phyloP scores from a whole-genome alignment of 53 echinoderm and acorn worm species.

The Holothuria scabra region DNA sequence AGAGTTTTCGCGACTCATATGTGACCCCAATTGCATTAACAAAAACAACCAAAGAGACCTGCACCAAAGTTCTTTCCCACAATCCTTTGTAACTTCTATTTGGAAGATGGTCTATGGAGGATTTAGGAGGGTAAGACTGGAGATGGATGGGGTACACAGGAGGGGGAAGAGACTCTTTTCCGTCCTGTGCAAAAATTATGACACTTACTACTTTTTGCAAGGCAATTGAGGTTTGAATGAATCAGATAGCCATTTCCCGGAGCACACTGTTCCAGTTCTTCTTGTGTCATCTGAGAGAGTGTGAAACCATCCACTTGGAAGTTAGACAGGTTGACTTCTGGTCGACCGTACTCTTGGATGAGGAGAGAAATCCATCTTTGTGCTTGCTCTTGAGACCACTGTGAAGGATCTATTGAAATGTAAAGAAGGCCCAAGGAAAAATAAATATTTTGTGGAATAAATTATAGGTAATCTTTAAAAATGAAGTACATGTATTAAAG shows the following conservation, averaged over 20 bases:
- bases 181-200: too few species aligned
- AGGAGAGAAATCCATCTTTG: slow-evolving; percentile 52
- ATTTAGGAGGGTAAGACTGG: too few species aligned
- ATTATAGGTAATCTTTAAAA: too few species aligned
- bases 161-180: too few species aligned
- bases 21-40: too few species aligned
- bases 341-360: slow-evolving; percentile 60
- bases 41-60: too few species aligned
- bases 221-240: slow-evolving; percentile 35
- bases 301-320: slow-evolving; percentile 73
- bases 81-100: too few species aligned
- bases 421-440: not conserved
- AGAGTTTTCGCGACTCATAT: too few species aligned
- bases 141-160: too few species aligned
- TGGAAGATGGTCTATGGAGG: too few species aligned
- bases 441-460: not conserved
- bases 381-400: slow-evolving; percentile 56
- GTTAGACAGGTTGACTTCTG: slow-evolving; percentile 61
- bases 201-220: slow-evolving; percentile 27
- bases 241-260: slow-evolving; percentile 85
- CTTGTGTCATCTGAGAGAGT: slow-evolving; percentile 72
- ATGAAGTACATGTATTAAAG: too few species aligned
- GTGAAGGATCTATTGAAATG: slow-evolving; percentile 41
- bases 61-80: too few species aligned
- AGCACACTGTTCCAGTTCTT: slow-evolving; percentile 65